These are phyloP conservation scores for Tapirus terrestris DNA, from an alignment of 2,113 vertebrate species.

Conservation along the genomic window DNA sequence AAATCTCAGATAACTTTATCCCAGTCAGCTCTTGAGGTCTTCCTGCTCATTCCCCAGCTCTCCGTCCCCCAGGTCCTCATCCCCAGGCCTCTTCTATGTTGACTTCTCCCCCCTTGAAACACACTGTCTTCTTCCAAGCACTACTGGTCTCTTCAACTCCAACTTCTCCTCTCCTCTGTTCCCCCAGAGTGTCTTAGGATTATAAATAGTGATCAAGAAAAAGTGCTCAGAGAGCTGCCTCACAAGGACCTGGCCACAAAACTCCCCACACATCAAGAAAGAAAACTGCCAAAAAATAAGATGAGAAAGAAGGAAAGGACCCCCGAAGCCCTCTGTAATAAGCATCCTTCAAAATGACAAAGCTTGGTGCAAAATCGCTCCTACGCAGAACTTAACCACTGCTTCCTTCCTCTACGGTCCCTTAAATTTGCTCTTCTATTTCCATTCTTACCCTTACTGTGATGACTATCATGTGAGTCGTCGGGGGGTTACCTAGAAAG, in stretches of 20 bases:
- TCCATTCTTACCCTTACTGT: fast-evolving
- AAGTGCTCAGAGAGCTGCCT: no score
- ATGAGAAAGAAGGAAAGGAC: background rate
- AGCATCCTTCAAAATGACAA: background rate
- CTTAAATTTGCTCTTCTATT: fast-evolving
- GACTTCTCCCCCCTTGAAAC: background rate
- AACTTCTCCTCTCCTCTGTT: background rate
- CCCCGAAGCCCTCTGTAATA: background rate
- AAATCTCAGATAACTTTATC: background rate
- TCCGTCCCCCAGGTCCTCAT: background rate
- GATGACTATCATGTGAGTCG: fast-evolving
- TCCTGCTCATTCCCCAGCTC: background rate
- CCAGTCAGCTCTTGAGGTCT: background rate
- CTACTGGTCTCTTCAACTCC: no score
- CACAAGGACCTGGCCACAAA: background rate
- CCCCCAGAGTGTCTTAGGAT: background rate
- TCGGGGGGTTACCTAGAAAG: background rate
- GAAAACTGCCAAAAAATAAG: background rate
- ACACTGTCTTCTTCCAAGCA: background rate
- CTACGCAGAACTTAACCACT: fast-evolving
- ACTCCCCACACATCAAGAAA: background rate
- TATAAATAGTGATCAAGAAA: background rate
- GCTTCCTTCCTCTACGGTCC: background rate
- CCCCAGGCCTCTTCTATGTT: fast-evolving
- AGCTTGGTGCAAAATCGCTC: fast-evolving